Evolutionary conservation across 2,888 invertebrate genomes (phyloP), one percentile per base, ranked within the genome.

Genomic region (Acanthosoma haemorrhoidale): DNA sequence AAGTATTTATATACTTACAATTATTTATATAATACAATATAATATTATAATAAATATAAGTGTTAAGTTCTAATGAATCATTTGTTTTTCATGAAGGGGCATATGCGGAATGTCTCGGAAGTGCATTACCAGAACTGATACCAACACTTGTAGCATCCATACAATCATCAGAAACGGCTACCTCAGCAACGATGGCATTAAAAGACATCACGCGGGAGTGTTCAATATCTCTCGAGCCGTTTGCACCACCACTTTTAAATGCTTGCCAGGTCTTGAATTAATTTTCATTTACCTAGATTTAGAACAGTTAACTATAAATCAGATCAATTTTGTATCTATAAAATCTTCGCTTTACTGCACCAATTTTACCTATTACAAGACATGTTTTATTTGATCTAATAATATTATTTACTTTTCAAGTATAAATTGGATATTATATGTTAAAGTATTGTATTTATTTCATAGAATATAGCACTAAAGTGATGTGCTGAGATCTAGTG

Each of bases 121-220:
- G 91, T 80, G 87, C 88, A 0, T 81, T 92, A 73, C 83, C 83
- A 29, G 83, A 84, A 71, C 86, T 89, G 5, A 82, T 92, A 68
- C 87, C 88, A n/a, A 80, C 92, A 21, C 82, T 85, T 15, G 81
- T 87, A 15, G 79, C 80, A 36, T 89, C 90, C 1, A 80, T 92
- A 11, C 84, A 81, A 32, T 84, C 87, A 74, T 81, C 85, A 0
- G 83, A 87, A 31, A 88, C 91, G 72, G 87, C 90, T 0, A 88
- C 91, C 4, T 86, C 91, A 69, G 89, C 93, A 0, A 94, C 94
- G 3, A 86, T 94, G 80, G 94, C 96, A 25, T 83, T 96, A 11
- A 92, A 94, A 78, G 94, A 94, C 77, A 85, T 96, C 39, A 88
- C 92, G 34, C 83, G 89, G 36, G 93, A 94, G 79, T 94, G 94